Evolutionary conservation across 1,140 invertebrate species (phyloP).

Genomic region (Condylostylus longicornis): DNA sequence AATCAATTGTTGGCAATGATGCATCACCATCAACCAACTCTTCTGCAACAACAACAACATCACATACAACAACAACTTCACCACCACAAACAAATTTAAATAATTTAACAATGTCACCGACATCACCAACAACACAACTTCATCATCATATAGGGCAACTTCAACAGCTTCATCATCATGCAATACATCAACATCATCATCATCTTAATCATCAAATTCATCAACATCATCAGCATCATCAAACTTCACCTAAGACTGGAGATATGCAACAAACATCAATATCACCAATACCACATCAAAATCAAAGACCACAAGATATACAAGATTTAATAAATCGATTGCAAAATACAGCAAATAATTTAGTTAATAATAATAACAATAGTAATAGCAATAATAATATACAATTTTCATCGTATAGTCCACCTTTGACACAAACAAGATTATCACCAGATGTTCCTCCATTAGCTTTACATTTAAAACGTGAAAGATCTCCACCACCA

Average conservation of each 20-base stretch:
- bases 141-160: neutral
- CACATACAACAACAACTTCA: slow-evolving; percentile 5
- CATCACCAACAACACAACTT: slow-evolving; percentile 14
- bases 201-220: slow-evolving; percentile 19
- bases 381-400: slow-evolving; percentile 10
- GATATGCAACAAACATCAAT: slow-evolving; percentile 5
- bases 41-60: neutral
- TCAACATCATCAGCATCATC: slow-evolving; percentile 7
- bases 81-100: slow-evolving; percentile 16
- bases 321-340: slow-evolving; percentile 25
- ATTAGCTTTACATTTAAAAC: slow-evolving; percentile 15
- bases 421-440: slow-evolving; percentile 15
- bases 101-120: slow-evolving; percentile 18
- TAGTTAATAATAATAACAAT: neutral
- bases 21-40: slow-evolving; percentile 12
- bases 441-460: slow-evolving; percentile 16
- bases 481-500: slow-evolving; percentile 23
- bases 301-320: no score
- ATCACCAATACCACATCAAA: slow-evolving; percentile 20
- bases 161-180: slow-evolving; percentile 17
- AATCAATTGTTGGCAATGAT: slow-evolving; percentile 74
- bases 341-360: slow-evolving; percentile 17
- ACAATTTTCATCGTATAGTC: slow-evolving; percentile 13
- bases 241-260: neutral
- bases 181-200: slow-evolving; percentile 20